phyloP scores from a whole-genome alignment of 2,888 invertebrate species.

The Miltochrista miniata region DNA sequence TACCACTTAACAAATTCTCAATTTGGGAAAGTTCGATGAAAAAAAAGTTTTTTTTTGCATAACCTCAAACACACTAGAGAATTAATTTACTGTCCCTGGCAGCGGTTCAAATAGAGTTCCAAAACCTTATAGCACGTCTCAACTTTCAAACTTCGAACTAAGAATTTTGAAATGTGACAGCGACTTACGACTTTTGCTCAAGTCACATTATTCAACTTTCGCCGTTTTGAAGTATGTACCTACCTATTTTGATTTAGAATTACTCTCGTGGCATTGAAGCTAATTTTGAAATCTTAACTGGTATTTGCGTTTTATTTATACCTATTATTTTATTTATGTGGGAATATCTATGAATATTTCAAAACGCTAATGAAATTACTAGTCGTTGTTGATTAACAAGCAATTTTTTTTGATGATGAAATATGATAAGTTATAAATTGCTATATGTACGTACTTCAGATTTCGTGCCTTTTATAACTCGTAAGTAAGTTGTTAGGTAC shows the following conservation, averaged over 20 bases:
- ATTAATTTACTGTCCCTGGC: constrained; percentile 15
- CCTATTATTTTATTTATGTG: too few species aligned
- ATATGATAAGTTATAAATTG: too few species aligned
- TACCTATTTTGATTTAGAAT: constrained; percentile 3
- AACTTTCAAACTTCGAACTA: constrained; percentile 19
- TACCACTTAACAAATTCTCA: too few species aligned
- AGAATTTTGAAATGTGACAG: constrained; percentile 19
- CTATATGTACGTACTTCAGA: too few species aligned
- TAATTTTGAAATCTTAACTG: background rate
- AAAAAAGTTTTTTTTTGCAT: background rate
- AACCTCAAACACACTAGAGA: constrained; percentile 8
- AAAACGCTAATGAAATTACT: too few species aligned
- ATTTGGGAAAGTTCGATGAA: too few species aligned
- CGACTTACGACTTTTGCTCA: constrained; percentile 4
- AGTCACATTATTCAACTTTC: constrained; percentile 15
- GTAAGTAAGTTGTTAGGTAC: too few species aligned
- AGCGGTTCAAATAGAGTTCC: constrained; percentile 13
- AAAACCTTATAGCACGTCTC: constrained; percentile 8
- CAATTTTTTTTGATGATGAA: background rate
- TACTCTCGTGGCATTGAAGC: constrained; percentile 1
- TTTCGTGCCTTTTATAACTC: too few species aligned
- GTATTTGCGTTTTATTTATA: background rate
- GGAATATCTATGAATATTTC: too few species aligned
- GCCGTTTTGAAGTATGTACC: constrained; percentile 8
- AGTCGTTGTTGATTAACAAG: too few species aligned